These are phyloP conservation scores for Hydra vulgaris DNA, from an alignment of 30 jellyfish, hydroid and myxozoan species.

Conservation along the genomic window DNA sequence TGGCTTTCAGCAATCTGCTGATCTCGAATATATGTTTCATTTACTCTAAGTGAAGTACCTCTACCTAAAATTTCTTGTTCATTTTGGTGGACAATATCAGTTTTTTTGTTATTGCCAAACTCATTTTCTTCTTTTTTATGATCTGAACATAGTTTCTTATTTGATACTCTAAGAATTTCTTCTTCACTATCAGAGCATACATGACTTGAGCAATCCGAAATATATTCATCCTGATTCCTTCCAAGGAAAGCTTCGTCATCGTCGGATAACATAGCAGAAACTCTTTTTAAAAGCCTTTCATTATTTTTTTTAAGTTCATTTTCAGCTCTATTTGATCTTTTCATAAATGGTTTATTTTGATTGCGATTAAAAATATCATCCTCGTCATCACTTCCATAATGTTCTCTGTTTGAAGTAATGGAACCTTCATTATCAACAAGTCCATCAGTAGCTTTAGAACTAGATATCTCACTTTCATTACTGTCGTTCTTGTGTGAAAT, in stretches of 20 bases:
- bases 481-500: background rate
- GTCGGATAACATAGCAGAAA: background rate
- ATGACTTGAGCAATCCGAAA: too few species aligned
- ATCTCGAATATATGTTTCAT: background rate
- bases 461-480: slow-evolving; percentile 27
- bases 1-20: background rate
- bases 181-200: slow-evolving; percentile 5
- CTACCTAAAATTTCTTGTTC: slow-evolving; percentile 3
- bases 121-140: slow-evolving; percentile 1
- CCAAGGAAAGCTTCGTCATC: slow-evolving; percentile 5
- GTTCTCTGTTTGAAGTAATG: slow-evolving; percentile 36
- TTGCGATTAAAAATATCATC: slow-evolving; percentile 10
- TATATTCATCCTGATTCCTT: background rate
- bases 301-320: background rate
- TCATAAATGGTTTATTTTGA: background rate
- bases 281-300: background rate
- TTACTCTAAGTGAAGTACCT: background rate
- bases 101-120: background rate
- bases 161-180: background rate
- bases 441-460: slow-evolving; percentile 30
- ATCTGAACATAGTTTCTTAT: background rate
- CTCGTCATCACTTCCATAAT: slow-evolving; percentile 43
- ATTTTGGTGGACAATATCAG: background rate
- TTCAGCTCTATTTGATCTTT: background rate
- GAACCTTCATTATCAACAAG: slow-evolving; percentile 24